Conservation (phyloP, 2,888 invertebrate species). For the Germaria angustata region DNA sequence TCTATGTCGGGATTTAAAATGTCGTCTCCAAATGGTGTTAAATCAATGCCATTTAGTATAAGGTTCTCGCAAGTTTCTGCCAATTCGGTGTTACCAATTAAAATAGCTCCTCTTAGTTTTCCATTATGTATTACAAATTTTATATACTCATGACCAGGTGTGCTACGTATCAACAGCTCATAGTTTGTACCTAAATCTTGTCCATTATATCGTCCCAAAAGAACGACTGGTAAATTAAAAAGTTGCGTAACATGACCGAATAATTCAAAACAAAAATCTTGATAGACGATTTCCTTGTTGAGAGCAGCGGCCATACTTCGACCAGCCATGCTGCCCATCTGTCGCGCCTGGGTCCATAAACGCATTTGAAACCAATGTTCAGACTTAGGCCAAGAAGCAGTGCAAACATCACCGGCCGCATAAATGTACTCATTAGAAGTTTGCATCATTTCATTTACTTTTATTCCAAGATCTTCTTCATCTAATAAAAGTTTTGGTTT, state of each 20-base stretch:
- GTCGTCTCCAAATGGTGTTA: slow-evolving; percentile 93
- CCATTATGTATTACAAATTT: slow-evolving; percentile 93
- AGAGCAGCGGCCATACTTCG: slow-evolving; percentile 87
- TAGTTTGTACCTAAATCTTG: slow-evolving; percentile 90
- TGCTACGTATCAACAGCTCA: slow-evolving; percentile 91
- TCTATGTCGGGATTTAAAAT: slow-evolving; percentile 97
- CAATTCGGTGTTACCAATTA: slow-evolving; percentile 97
- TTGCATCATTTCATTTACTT: slow-evolving; percentile 91
- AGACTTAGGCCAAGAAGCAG: slow-evolving; percentile 88
- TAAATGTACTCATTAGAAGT: slow-evolving; percentile 89
- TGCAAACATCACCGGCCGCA: slow-evolving; percentile 97
- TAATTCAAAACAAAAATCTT: slow-evolving; percentile 98
- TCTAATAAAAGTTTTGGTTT: slow-evolving; percentile 81
- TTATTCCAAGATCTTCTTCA: slow-evolving; percentile 89
- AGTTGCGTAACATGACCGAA: slow-evolving; percentile 98
- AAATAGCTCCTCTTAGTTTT: slow-evolving; percentile 93
- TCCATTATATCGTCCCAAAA: slow-evolving; percentile 95
- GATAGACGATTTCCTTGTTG: slow-evolving; percentile 84
- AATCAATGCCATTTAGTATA: slow-evolving; percentile 95
- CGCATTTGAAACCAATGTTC: slow-evolving; percentile 96
- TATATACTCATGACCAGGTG: slow-evolving; percentile 89
- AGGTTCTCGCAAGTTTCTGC: slow-evolving; percentile 99
- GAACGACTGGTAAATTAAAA: slow-evolving; percentile 95
- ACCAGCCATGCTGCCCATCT: slow-evolving; percentile 97
- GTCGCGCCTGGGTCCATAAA: slow-evolving; percentile 98